Percentiles rank a stretch among this genome's conserved stretches.
These are phyloP conservation scores for Macropus fuliginosus DNA, from an alignment of 2,797 vertebrate species.

Conservation along the genomic window DNA sequence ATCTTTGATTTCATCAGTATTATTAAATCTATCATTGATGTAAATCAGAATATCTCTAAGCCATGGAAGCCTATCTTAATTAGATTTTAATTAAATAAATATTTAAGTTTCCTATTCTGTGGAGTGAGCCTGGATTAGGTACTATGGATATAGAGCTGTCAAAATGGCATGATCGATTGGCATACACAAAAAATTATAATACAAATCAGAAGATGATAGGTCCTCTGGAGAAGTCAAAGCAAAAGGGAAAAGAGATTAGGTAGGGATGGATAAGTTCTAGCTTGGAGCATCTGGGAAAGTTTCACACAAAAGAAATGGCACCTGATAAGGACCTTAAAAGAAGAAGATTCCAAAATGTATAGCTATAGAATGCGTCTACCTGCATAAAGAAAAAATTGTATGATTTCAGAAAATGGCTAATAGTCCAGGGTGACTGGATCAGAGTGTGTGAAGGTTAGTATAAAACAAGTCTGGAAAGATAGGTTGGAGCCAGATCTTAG, in stretches of 20 bases:
- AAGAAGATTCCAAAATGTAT: background rate
- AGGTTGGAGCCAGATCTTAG: background rate
- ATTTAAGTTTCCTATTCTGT: background rate
- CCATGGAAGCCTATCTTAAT: background rate
- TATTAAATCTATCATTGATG: background rate
- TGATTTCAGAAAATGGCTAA: background rate
- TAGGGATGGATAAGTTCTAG: background rate
- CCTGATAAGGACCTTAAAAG: background rate
- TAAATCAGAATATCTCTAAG: background rate
- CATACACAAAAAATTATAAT: background rate
- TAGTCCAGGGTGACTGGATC: background rate
- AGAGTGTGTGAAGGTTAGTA: background rate
- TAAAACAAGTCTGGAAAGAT: background rate
- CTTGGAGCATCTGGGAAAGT: background rate
- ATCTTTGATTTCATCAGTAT: background rate
- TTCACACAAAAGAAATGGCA: background rate
- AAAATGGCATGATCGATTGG: background rate
- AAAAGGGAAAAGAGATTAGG: background rate
- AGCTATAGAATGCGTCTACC: background rate
- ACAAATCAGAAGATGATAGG: background rate
- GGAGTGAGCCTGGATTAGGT: background rate
- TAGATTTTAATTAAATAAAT: background rate
- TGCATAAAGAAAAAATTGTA: background rate
- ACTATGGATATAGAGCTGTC: background rate
- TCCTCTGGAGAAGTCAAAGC: background rate